Percentiles rank a stretch among this genome's conserved stretches.
Evolutionary conservation across 2,888 invertebrate genomes (phyloP).

Genomic region (Amiota minor): DNA sequence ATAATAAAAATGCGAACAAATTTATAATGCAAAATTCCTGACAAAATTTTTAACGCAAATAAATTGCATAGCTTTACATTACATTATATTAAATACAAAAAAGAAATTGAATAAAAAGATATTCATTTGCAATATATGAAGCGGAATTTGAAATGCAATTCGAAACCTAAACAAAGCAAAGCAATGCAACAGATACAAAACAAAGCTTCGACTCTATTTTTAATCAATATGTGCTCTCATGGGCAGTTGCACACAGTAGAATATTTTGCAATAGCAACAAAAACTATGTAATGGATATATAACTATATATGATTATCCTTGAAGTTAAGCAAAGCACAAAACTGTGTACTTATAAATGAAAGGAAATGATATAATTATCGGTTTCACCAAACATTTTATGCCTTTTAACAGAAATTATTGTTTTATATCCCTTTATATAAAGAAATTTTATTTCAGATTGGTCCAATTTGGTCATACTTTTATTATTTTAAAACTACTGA

Average conservation of each 20-base stretch:
- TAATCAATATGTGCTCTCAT: no score
- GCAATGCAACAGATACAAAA: neutral
- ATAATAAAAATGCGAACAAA: no score
- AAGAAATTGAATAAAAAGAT: neutral
- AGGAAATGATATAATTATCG: neutral
- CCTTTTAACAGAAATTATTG: neutral
- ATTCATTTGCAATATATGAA: neutral
- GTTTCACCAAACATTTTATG: neutral
- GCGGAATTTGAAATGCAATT: neutral
- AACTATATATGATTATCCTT: neutral
- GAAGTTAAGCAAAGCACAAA: neutral
- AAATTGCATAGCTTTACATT: no score
- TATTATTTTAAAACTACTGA: no score
- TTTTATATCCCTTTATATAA: neutral
- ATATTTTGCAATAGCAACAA: neutral
- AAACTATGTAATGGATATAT: neutral
- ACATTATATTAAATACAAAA: no score
- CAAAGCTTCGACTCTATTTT: neutral
- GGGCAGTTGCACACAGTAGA: neutral
- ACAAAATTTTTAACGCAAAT: no score
- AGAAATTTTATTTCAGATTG: no score
- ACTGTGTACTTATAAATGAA: neutral
- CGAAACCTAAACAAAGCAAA: neutral
- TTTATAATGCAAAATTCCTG: no score
- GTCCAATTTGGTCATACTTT: no score